Evolutionary conservation across 2,888 invertebrate genomes (phyloP), one percentile per base, ranked within the genome.

Genomic region (Sphaeridia pumilis): DNA sequence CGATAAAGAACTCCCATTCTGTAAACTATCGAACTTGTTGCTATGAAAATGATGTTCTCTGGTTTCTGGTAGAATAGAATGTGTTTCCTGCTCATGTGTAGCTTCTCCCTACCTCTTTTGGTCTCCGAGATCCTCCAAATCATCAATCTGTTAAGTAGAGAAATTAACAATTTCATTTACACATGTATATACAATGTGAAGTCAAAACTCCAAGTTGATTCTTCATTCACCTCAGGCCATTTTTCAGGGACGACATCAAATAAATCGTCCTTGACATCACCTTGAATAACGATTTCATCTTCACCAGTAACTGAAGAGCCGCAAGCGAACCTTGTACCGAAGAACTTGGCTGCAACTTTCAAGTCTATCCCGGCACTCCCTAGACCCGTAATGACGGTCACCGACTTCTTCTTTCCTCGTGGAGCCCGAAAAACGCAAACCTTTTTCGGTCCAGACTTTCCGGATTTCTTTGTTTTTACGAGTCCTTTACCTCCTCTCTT

Each of bases 271-370:
- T 97, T 95, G 1, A 97, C 93, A 74, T 97, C 95, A 50, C 95
- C 97, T 73, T 98, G 97, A 69, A 98, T 94, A 43, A 98, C 97
- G 69, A 98, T 97, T 74, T 98, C 98, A 77, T 98, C 97, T 64
- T 94, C 92, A 4, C 93, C 95, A 27, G 95, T 95, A 1, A 98
- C 94, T 10, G 97, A 97, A 5, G 94, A 92, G n/a, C 97, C 97
- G 73, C 97, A 98, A 4, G 97, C 94, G 75, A 98, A 98, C 72
- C 87, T 90, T 53, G 88, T 87, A 36, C 94, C 92, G 74, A 98
- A 97, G 71, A 88, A 92, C 71, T 98, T 98, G 27, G 94, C 87
- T 50, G 97, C 98, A 59, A 89, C 89, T 74, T 98, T 98, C 56
- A 97, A 74, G 72, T 98, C 97, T 71, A 98, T 93, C 71, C 89